phyloP scores from a whole-genome alignment of 2,797 vertebrate species.

The Sebastes iracundus region DNA sequence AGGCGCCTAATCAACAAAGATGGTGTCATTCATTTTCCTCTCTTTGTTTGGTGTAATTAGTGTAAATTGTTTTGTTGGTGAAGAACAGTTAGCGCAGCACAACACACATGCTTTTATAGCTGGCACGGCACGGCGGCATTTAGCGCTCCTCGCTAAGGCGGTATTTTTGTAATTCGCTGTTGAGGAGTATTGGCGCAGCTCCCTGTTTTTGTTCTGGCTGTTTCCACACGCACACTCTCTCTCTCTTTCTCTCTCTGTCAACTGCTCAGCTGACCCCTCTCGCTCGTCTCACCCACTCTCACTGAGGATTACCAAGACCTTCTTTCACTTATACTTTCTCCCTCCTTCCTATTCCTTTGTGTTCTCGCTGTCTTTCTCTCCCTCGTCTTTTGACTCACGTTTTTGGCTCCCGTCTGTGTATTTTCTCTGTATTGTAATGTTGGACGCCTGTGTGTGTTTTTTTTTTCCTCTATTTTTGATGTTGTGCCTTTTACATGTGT shows the following conservation, averaged over 20 bases:
- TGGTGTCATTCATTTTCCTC: conserved; percentile 50
- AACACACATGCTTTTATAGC: conserved; percentile 35
- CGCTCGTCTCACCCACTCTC: conserved; percentile 41
- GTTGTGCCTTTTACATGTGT: conserved; percentile 34
- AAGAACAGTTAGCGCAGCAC: conserved; percentile 28
- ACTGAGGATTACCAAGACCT: conserved; percentile 31
- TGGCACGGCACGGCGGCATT: conserved; percentile 37
- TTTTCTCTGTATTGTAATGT: conserved; percentile 28
- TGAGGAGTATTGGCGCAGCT: conserved; percentile 35
- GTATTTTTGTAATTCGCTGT: conserved; percentile 15
- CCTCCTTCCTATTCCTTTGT: conserved; percentile 17
- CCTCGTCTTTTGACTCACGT: conserved; percentile 39
- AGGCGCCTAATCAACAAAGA: conserved; percentile 57
- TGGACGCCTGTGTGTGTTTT: not conserved
- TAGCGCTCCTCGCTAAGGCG: conserved; percentile 15
- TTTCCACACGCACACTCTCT: not conserved
- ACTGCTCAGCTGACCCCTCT: conserved; percentile 43
- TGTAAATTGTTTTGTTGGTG: conserved; percentile 65
- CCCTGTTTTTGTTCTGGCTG: conserved; percentile 34
- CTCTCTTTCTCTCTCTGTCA: conserved; percentile 9
- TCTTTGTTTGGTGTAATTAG: conserved; percentile 76
- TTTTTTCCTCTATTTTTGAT: conserved; percentile 25
- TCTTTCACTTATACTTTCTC: conserved; percentile 8
- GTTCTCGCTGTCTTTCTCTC: not conserved
- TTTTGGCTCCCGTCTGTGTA: conserved; percentile 19